Evolutionary conservation across 2,888 invertebrate species (phyloP).

Genomic region (Torymus tubicola): DNA sequence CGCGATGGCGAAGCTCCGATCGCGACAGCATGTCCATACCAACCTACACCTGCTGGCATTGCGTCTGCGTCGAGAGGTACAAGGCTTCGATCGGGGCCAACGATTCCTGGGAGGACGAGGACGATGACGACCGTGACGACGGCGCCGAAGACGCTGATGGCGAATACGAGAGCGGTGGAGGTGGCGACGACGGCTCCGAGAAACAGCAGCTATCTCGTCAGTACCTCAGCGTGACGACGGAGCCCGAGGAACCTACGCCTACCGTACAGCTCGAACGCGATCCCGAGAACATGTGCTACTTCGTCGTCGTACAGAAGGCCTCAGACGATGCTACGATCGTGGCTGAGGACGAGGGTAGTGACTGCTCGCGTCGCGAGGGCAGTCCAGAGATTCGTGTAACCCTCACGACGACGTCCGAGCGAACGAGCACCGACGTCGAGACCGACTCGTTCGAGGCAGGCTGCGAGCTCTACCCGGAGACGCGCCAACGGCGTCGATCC

Average conservation of each 20-base stretch:
- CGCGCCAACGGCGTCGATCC: constrained; percentile 82
- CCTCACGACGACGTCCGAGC: constrained; percentile 60
- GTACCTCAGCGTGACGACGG: constrained; percentile 61
- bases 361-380: constrained; percentile 65
- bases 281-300: constrained; percentile 41
- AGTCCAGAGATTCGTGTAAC: constrained; percentile 72
- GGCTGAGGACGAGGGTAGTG: constrained; percentile 56
- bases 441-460: constrained; percentile 73
- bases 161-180: constrained; percentile 56
- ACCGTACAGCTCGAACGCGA: constrained; percentile 75
- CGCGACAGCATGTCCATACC: constrained; percentile 76
- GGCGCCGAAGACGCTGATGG: constrained; percentile 55
- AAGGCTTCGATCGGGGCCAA: constrained; percentile 75
- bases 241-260: constrained; percentile 37
- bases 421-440: constrained; percentile 66
- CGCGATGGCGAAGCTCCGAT: constrained; percentile 59
- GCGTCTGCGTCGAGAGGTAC: constrained; percentile 87
- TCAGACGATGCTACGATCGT: constrained; percentile 1
- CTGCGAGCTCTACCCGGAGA: constrained; percentile 65
- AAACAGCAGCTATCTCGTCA: constrained; percentile 53
- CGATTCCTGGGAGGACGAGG: constrained; percentile 53
- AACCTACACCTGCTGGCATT: constrained; percentile 86
- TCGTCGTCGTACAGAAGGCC: constrained; percentile 46
- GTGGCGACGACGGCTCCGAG: constrained; percentile 62
- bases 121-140: constrained; percentile 50